phyloP scores from a whole-genome alignment of 2,113 vertebrate species.

The Chloroceryle aenea region DNA sequence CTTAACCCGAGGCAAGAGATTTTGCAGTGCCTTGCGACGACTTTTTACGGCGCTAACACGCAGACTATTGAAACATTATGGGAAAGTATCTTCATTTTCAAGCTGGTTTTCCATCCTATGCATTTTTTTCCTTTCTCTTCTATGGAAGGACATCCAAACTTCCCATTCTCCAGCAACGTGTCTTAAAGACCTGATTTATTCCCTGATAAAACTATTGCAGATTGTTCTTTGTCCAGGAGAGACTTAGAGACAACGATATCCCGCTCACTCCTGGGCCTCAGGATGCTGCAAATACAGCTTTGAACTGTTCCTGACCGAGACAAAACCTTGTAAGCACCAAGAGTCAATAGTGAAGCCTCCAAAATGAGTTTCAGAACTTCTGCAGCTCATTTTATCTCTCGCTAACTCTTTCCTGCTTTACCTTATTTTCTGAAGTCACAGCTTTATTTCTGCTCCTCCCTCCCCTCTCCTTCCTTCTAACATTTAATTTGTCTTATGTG shows the following conservation, averaged over 20 bases:
- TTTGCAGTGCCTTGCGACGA: no score
- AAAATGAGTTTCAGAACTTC: neutral
- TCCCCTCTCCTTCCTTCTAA: conserved; percentile 38
- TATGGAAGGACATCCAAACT: neutral
- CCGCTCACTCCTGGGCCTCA: neutral
- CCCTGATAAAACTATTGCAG: neutral
- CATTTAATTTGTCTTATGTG: conserved; percentile 60
- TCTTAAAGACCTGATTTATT: neutral
- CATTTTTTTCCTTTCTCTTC: neutral
- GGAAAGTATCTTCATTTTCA: neutral
- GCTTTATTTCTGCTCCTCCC: conserved; percentile 31
- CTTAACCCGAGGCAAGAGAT: neutral
- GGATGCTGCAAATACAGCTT: neutral
- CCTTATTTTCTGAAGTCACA: neutral
- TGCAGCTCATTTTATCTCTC: neutral
- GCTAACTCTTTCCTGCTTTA: neutral
- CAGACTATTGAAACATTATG: neutral
- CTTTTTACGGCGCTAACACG: neutral
- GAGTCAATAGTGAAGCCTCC: neutral
- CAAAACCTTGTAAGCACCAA: neutral
- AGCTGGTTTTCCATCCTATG: neutral
- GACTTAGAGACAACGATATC: neutral
- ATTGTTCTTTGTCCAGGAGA: neutral
- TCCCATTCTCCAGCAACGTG: neutral
- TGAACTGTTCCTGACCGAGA: neutral